Conservation (phyloP, 2,113 vertebrate genomes). For the Hymenochirus boettgeri region DNA sequence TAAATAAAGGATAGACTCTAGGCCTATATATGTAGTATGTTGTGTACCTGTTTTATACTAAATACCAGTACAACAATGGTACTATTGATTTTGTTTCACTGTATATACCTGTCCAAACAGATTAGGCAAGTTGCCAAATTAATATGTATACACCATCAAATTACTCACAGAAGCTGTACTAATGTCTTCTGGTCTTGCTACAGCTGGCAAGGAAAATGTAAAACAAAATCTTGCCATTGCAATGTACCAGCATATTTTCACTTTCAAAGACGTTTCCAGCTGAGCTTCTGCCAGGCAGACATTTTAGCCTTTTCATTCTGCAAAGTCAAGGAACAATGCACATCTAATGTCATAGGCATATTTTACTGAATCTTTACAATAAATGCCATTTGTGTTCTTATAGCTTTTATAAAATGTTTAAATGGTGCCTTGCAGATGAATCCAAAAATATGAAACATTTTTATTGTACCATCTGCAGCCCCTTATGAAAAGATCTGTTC, state of each 20-base stretch:
- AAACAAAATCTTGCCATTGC: not conserved
- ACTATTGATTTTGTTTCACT: no score
- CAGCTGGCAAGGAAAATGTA: not conserved
- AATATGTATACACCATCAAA: no score
- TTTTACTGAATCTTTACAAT: not conserved
- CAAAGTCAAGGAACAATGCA: not conserved
- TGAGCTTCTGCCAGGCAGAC: not conserved
- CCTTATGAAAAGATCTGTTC: not conserved
- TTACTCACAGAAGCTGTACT: no score
- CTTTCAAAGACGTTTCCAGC: not conserved
- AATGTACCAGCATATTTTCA: not conserved
- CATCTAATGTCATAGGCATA: not conserved
- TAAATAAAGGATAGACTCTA: no score
- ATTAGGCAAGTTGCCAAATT: no score
- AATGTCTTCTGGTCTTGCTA: not conserved
- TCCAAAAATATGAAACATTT: not conserved
- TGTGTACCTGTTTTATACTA: no score
- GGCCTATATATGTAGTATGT: no score
- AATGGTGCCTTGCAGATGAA: not conserved
- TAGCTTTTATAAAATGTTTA: not conserved
- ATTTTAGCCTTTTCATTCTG: slow-evolving; percentile 7
- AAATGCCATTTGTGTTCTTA: not conserved
- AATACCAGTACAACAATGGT: no score
- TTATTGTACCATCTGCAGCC: not conserved
- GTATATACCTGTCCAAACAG: no score